Percentiles rank a stretch among this genome's conserved stretches.
Conservation (phyloP, 2,888 invertebrate species). For the Metalampra italica region DNA sequence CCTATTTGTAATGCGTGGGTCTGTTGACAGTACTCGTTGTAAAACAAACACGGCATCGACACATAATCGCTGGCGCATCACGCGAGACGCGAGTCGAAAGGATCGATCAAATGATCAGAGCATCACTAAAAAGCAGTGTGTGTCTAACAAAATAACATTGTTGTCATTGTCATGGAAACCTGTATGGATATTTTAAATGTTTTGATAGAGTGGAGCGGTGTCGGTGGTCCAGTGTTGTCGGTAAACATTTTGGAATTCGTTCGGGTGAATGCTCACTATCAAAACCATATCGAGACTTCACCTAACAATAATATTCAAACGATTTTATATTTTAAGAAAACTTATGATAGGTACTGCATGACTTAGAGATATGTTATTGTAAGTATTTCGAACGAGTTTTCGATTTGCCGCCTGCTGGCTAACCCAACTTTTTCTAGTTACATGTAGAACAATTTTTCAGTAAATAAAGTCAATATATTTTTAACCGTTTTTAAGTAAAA, state of each 20-base stretch:
- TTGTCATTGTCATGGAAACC: conserved; percentile 44
- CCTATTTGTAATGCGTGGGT: conserved; percentile 18
- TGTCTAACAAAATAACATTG: conserved; percentile 54
- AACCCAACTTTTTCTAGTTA: no score
- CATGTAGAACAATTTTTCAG: no score
- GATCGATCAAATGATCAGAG: conserved; percentile 38
- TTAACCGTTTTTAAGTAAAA: no score
- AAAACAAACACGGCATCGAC: conserved; percentile 27
- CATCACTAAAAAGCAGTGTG: conserved; percentile 36
- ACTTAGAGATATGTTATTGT: no score
- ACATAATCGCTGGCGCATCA: conserved; percentile 6
- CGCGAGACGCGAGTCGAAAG: conserved; percentile 13
- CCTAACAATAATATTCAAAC: not conserved
- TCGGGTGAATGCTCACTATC: conserved; percentile 12
- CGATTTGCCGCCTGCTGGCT: no score
- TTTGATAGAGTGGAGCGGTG: conserved; percentile 18
- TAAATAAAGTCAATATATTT: no score
- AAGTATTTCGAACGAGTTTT: no score
- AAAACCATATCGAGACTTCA: not conserved
- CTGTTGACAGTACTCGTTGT: conserved; percentile 29
- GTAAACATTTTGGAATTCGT: conserved; percentile 39
- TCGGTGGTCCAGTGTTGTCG: conserved; percentile 53
- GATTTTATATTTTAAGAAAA: not conserved
- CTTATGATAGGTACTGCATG: no score
- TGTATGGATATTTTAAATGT: conserved; percentile 28